phyloP scores from a whole-genome alignment of 2,113 vertebrate genomes.

The Baryphthengus martii region DNA sequence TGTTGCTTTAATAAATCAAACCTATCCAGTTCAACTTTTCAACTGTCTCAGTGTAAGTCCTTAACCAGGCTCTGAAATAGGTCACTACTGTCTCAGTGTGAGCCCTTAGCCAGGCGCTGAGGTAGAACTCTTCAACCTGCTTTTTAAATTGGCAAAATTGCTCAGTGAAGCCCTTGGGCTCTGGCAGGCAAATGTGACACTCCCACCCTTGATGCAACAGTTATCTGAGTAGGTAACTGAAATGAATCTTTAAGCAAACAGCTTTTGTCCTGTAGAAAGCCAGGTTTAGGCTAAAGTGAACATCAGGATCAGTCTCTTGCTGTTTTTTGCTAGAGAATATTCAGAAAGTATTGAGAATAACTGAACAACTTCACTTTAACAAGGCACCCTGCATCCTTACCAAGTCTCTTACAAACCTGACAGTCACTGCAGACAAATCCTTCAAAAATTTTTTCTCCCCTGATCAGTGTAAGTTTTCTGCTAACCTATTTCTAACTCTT shows the following conservation, averaged over 20 bases:
- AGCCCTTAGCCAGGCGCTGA: too few relatives aligned
- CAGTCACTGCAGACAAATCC: background rate
- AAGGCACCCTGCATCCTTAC: background rate
- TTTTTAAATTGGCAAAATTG: too few relatives aligned
- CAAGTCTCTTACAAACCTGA: background rate
- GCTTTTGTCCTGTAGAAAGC: background rate
- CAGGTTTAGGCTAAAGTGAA: background rate
- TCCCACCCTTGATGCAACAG: too few relatives aligned
- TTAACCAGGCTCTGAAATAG: too few relatives aligned
- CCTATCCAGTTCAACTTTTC: too few relatives aligned
- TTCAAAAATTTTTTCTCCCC: background rate
- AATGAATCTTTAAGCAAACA: conserved; percentile 27
- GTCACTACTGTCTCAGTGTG: too few relatives aligned
- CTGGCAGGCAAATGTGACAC: too few relatives aligned
- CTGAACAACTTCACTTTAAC: background rate
- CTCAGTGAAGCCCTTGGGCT: too few relatives aligned
- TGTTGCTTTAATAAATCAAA: too few relatives aligned
- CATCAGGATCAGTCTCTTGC: background rate
- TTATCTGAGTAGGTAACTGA: background rate
- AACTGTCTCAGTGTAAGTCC: too few relatives aligned
- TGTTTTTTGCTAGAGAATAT: background rate
- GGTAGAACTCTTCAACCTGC: too few relatives aligned
- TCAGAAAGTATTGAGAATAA: background rate
- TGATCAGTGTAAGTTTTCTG: background rate
- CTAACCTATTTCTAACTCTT: background rate